Conservation (phyloP, 2,888 invertebrate genomes). For the Sipha maydis region DNA sequence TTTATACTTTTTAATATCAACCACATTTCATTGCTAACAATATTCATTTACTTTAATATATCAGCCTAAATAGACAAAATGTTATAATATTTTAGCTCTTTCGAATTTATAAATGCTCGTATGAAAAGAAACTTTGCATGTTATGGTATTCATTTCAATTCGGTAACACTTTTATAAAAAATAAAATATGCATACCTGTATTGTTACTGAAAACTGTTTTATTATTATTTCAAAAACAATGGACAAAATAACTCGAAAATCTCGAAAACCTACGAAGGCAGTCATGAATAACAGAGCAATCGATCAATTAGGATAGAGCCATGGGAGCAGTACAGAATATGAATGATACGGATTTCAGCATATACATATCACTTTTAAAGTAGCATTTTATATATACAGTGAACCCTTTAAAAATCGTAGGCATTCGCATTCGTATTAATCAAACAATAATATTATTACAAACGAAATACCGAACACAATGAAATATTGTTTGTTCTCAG, state of each 20-base stretch:
- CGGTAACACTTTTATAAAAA: not conserved
- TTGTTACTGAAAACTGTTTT: not conserved
- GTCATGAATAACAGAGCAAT: not conserved
- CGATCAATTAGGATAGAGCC: not conserved
- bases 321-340: not conserved
- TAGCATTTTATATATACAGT: not conserved
- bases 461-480: not conserved
- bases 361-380: not conserved
- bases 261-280: not conserved
- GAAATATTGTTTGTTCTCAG: not conserved
- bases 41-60: no score
- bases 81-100: not conserved
- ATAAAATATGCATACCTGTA: not conserved
- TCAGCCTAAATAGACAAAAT: no score
- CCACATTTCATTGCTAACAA: no score
- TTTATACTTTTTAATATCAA: no score
- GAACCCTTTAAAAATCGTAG: not conserved
- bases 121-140: not conserved
- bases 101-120: not conserved
- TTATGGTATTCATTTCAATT: not conserved
- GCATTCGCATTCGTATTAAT: not conserved
- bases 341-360: not conserved
- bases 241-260: not conserved
- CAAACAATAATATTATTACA: not conserved
- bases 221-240: not conserved